Evolutionary conservation across 1,140 invertebrate species (phyloP), one percentile per base, ranked within the genome.

Genomic region (Lanistes nyassanus): DNA sequence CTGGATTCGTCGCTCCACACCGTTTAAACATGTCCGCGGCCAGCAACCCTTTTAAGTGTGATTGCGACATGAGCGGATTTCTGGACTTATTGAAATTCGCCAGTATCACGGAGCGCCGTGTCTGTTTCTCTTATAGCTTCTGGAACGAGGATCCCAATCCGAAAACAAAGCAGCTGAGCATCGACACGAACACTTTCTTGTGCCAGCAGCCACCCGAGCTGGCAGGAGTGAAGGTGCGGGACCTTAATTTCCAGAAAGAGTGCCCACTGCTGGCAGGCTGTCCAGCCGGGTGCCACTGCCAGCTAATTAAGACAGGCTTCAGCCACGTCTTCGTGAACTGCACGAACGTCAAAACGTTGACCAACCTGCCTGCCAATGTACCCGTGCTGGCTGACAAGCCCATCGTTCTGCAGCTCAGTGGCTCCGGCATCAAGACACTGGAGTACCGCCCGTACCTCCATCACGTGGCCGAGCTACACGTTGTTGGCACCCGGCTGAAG

Each of bases 11-110:
- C 19, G 51, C 37, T 31, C 55, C 64, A 21, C 73, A 39, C 56
- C 21, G 47, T 39, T 66, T 58, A 21, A 55, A 66, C 21, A 66
- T 77, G 39, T 47, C 6, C 5, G 58, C 68, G 0, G 51, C 72
- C 42, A 31, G n/a, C 42, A 81, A 79, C 37, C 80, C 80, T 26
- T 81, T 76, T 65, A 51, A 67, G 2, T 81, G 80, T 74, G 77
- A 81, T 58, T 81, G 80, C 56, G 29, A 66, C 1, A 70, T 79
- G 64, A 16, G 64, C n/a, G 73, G 47, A 1, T 79, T 81, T 66
- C 47, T 77, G 31, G 7, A 76, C 39, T 81, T 79, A 58, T 26
- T 76, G 16, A 42, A 7, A 34, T 31, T 60, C 64, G 21, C 74
- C 13, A 70, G 74, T 5, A 71, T 13, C 21, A 37, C 34, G 5